Evolutionary conservation across 1,140 invertebrate species (phyloP).

Genomic region (Drosophila navojoa): DNA sequence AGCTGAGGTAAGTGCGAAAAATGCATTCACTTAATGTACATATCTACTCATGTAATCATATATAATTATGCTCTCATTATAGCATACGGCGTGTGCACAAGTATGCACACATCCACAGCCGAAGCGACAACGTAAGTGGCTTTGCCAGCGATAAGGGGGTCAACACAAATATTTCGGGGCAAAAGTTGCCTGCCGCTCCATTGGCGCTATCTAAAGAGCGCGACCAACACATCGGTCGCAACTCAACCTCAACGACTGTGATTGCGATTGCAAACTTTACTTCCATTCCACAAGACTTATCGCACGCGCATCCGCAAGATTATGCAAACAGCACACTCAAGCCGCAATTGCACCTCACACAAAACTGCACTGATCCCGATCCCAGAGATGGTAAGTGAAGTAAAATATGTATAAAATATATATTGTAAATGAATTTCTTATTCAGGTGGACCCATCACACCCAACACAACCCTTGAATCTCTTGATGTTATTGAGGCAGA

Average conservation of each 20-base stretch:
- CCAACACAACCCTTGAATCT: conserved; percentile 84
- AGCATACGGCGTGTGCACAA: conserved; percentile 75
- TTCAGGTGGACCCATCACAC: conserved; percentile 83
- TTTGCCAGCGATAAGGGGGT: conserved; percentile 13
- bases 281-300: conserved; percentile 80
- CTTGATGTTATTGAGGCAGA: conserved; percentile 83
- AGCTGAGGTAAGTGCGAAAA: conserved; percentile 55
- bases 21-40: neutral
- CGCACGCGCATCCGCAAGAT: conserved; percentile 44
- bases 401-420: neutral
- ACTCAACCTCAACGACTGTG: conserved; percentile 71
- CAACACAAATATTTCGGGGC: conserved; percentile 12
- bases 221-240: conserved; percentile 38
- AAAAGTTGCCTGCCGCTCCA: conserved; percentile 55
- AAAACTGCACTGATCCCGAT: conserved; percentile 71
- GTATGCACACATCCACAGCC: conserved; percentile 66
- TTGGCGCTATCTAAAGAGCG: conserved; percentile 60
- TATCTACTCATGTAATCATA: conserved; percentile 1
- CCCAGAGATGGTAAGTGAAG: conserved; percentile 56
- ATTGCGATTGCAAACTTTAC: conserved; percentile 77
- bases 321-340: conserved; percentile 49
- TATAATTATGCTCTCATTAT: conserved; percentile 11
- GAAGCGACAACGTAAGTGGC: conserved; percentile 38
- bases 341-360: conserved; percentile 32
- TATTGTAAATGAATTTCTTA: neutral